Conservation (phyloP, 2,888 invertebrate genomes). For the Colostygia pectinataria region DNA sequence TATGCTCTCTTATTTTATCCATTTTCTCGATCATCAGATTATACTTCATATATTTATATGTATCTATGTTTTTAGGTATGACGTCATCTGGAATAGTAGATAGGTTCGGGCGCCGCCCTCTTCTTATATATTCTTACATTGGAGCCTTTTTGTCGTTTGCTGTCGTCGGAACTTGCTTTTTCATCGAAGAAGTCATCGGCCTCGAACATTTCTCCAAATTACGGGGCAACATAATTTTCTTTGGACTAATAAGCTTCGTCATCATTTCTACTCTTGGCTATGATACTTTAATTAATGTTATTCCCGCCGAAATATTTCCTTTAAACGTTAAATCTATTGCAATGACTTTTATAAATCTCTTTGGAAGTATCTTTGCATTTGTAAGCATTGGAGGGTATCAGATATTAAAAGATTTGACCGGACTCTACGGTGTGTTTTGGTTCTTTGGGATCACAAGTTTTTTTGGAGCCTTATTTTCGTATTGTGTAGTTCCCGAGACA, state of each 20-base stretch:
- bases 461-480: conserved; percentile 68
- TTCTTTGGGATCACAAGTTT: conserved; percentile 68
- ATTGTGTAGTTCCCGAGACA: conserved; percentile 77
- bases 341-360: conserved; percentile 71
- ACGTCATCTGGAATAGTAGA: conserved; percentile 58
- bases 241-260: conserved; percentile 57
- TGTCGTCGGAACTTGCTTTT: conserved; percentile 59
- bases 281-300: conserved; percentile 70
- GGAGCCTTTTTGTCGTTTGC: conserved; percentile 50
- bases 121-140: conserved; percentile 64
- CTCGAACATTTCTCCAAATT: neutral
- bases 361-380: conserved; percentile 67
- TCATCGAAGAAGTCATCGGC: conserved; percentile 49
- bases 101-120: conserved; percentile 66
- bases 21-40: too few relatives aligned
- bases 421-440: conserved; percentile 75
- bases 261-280: conserved; percentile 65
- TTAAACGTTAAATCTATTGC: conserved; percentile 80
- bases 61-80: conserved; percentile 64
- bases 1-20: too few relatives aligned
- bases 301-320: conserved; percentile 82
- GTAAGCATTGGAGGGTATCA: conserved; percentile 74
- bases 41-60: too few relatives aligned
- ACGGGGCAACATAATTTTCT: conserved; percentile 56
- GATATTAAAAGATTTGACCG: conserved; percentile 64